Base-by-base conservation (phyloP, 2,113 vertebrate genomes). In the Elephantulus edwardii region DNA sequence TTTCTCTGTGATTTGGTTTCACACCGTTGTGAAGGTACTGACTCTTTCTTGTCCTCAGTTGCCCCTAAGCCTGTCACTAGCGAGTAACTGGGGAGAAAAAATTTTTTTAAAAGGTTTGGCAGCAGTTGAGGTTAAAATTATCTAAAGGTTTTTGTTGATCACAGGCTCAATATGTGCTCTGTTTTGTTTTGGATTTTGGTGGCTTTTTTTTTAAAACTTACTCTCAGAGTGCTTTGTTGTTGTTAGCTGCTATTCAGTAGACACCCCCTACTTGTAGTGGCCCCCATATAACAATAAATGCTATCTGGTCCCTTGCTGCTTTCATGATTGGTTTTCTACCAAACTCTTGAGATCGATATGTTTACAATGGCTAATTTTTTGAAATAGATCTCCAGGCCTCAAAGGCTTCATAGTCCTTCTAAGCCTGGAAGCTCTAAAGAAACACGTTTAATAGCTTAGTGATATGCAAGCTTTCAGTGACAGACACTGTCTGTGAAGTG, bases 1-100 rank as follows among this genome's bases (percentile, higher is more conserved):
- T 91, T 92, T 87, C 89, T 92, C 60, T 79, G 70, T 20, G 40
- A 78, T 93, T 90, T 91, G 85, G 74, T 87, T 93, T 79, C 60
- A 75, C 79, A 89, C 24, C 70, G 87, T 93, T 89, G 74, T 89
- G 84, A 95, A 91, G 81, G 75, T 85, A 93, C 35, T 48, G 72
- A 77, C 87, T 93, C 77, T 91, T 86, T 86, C n/a, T 76, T 93
- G 70, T 95, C 93, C 91, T 95, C 50, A 50, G 6, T 89, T 96
- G 70, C 81, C 91, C 91, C 86, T 93, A 92, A 78, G 30, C 54
- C 50, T 90, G 64, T 71, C 44, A 54, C 82, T 85, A 84, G 42
- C 46, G 86, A 19, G 81, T 80, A 74, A 89, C 33, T 83, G 54
- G 66, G 11, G 6, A n/a, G 33, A 22, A 54, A 70, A 85, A 76